Conservation (phyloP, 2,113 vertebrate species). For the Oostethus manadensis region DNA sequence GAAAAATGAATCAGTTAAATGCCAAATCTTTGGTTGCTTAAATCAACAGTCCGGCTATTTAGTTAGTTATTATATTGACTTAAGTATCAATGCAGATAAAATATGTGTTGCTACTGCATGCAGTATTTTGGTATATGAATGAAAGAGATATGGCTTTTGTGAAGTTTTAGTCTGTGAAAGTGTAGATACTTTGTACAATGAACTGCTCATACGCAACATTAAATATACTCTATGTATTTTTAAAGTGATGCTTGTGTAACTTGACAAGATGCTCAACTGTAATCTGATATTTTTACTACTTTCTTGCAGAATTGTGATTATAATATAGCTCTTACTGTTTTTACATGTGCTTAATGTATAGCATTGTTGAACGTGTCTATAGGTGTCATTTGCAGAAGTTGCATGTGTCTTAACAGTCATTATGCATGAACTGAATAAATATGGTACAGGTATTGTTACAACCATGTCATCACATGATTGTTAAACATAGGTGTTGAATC, state of each 20-base stretch:
- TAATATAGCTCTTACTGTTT: no score
- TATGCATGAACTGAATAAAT: conserved; percentile 9
- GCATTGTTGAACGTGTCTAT: neutral
- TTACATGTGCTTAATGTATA: neutral
- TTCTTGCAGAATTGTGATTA: neutral
- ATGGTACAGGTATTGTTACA: conserved; percentile 28
- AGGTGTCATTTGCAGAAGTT: conserved; percentile 6
- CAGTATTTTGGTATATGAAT: neutral
- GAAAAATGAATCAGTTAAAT: neutral
- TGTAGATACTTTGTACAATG: no score
- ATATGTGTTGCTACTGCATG: neutral
- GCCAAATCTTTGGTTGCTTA: conserved; percentile 45
- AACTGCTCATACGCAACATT: no score
- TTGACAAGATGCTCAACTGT: neutral
- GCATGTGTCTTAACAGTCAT: conserved; percentile 64
- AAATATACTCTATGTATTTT: no score
- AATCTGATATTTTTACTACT: neutral
- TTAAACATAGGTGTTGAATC: neutral
- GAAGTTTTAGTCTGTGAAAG: no score
- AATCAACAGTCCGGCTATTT: conserved; percentile 17
- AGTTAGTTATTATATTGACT: neutral
- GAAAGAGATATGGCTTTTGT: neutral
- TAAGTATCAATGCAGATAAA: neutral
- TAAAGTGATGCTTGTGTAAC: no score
- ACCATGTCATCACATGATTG: conserved; percentile 5